phyloP scores from a whole-genome alignment of 2,113 vertebrate species.

The Chaetodon trifascialis region DNA sequence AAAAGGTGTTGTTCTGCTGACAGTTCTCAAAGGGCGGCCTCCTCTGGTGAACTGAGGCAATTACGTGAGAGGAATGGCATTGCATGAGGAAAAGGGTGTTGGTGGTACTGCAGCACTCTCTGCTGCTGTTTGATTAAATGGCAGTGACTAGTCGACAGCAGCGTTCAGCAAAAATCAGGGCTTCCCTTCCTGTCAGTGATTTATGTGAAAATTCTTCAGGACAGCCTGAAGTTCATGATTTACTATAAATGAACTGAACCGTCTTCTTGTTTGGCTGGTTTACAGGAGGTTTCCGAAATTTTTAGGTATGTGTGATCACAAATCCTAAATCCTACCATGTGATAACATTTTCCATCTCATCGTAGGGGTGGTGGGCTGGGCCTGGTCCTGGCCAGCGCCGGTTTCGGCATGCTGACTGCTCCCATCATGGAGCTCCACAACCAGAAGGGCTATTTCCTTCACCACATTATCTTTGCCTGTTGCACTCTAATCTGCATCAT shows the following conservation, averaged over 20 bases:
- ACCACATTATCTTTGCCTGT: constrained; percentile 99
- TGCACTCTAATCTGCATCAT: constrained; percentile 99
- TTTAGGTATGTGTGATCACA: neutral
- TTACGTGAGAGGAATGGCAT: neutral
- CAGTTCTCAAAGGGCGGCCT: constrained; percentile 10
- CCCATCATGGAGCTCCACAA: constrained; percentile 99
- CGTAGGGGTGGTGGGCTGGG: constrained; percentile 93
- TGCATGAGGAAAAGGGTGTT: constrained; percentile 1
- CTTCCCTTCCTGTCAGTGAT: neutral
- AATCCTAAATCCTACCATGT: constrained; percentile 4
- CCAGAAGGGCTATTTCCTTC: constrained; percentile 99
- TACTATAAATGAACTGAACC: neutral
- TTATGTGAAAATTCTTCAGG: neutral
- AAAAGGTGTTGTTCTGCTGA: constrained; percentile 30
- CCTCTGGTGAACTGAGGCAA: constrained; percentile 48
- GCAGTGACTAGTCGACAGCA: constrained; percentile 10
- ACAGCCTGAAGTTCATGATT: neutral
- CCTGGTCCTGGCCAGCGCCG: constrained; percentile 94
- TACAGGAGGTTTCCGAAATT: neutral
- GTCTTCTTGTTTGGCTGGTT: neutral
- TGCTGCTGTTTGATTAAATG: constrained; percentile 62
- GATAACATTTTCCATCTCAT: constrained; percentile 18
- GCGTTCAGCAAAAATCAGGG: neutral
- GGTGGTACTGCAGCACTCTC: constrained; percentile 69
- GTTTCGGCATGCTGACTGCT: constrained; percentile 95